Conservation (phyloP, 1,140 invertebrate genomes). For the Psilanteris sp. region DNA sequence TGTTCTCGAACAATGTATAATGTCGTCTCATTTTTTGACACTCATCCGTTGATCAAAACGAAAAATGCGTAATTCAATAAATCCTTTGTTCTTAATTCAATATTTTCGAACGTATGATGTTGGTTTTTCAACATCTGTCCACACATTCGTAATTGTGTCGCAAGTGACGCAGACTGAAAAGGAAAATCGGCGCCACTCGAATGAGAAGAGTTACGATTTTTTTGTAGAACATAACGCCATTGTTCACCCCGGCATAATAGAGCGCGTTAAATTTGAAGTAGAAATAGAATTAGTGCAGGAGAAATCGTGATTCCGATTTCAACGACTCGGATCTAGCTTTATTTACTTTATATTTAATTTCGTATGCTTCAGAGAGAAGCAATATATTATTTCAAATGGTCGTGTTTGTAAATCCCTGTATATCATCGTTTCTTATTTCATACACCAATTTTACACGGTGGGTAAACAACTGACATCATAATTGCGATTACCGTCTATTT, state of each 20-base stretch:
- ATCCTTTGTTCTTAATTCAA: constrained; percentile 44
- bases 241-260: constrained; percentile 25
- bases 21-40: constrained; percentile 5
- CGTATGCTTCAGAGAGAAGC: no score
- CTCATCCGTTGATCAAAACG: constrained; percentile 3
- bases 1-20: no score
- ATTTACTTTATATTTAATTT: no score
- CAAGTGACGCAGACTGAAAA: constrained; percentile 11
- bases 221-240: constrained; percentile 13
- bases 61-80: constrained; percentile 36
- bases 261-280: constrained; percentile 6
- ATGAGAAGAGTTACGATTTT: constrained; percentile 23
- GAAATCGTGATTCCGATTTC: no score
- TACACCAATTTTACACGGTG: no score
- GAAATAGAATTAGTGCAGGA: no score
- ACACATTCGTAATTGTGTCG: constrained; percentile 39
- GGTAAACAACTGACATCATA: no score
- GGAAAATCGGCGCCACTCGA: constrained; percentile 33
- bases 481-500: no score
- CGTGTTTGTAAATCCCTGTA: no score
- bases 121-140: constrained; percentile 52
- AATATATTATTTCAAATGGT: no score
- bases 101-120: constrained; percentile 37
- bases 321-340: no score
- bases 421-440: no score